Conservation (phyloP, 1,140 invertebrate species). For the Sipha flava region DNA sequence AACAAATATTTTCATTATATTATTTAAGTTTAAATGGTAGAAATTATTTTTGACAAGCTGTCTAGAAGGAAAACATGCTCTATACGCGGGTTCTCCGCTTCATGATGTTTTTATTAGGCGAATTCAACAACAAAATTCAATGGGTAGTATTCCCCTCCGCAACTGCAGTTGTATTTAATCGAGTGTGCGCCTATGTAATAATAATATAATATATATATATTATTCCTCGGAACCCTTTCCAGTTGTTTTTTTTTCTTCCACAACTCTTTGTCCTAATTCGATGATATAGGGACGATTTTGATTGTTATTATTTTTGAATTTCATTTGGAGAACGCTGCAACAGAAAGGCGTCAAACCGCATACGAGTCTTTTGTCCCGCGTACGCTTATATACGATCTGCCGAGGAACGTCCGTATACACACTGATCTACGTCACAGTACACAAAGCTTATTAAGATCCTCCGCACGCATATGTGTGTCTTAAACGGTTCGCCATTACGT, state of each 20-base stretch:
- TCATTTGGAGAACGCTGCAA: background rate
- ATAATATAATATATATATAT: background rate
- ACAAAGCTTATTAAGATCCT: conserved; percentile 18
- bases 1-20: background rate
- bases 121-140: background rate
- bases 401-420: too few species aligned
- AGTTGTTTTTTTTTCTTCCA: background rate
- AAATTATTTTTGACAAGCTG: background rate
- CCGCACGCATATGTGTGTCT: background rate
- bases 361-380: conserved; percentile 7
- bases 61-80: background rate
- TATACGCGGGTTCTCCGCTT: background rate
- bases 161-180: conserved; percentile 1
- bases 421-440: background rate
- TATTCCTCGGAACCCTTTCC: background rate
- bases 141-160: background rate
- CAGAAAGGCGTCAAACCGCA: conserved; percentile 29
- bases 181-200: background rate
- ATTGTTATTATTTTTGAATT: background rate
- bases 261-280: too few species aligned
- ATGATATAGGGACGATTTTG: background rate
- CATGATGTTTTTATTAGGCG: background rate
- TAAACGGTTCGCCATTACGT: too few species aligned
- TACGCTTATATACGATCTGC: background rate
- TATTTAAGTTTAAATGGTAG: background rate